phyloP scores from a whole-genome alignment of 2,888 invertebrate species.

The Eupithecia dodoneata region DNA sequence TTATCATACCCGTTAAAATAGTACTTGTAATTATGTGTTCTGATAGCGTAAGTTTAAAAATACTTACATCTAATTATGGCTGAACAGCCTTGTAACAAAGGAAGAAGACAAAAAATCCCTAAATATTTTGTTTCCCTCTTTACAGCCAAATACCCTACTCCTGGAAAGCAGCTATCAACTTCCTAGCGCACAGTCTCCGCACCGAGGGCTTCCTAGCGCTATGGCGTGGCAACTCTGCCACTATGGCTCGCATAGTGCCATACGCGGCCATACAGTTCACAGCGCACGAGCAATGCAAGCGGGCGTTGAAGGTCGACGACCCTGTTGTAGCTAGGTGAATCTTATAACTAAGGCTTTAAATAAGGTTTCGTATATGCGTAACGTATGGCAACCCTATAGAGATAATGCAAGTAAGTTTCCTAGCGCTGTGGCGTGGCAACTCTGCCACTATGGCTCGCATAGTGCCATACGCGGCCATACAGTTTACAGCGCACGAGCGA shows the following conservation, averaged over 20 bases:
- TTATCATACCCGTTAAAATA: no score
- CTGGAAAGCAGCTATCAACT: constrained; percentile 87
- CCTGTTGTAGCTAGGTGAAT: constrained; percentile 61
- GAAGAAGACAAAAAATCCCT: no score
- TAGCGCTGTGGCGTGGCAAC: constrained; percentile 98
- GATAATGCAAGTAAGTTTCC: no score
- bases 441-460: constrained; percentile 99
- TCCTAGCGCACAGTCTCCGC: constrained; percentile 87
- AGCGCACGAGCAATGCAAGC: constrained; percentile 98
- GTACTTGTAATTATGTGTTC: no score
- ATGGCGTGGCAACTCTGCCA: constrained; percentile 99
- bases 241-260: constrained; percentile 98
- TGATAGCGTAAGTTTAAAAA: no score
- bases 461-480: constrained; percentile 98
- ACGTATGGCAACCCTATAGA: no score
- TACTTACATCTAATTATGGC: no score
- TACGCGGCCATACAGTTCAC: constrained; percentile 99
- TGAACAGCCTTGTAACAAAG: no score
- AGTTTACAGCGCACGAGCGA: constrained; percentile 99
- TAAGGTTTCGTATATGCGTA: no score
- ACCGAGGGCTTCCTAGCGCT: constrained; percentile 92
- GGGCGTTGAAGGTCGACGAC: constrained; percentile 89
- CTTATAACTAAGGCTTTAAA: neutral
- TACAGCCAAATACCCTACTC: constrained; percentile 88
- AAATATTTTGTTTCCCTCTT: constrained; percentile 16